These are phyloP conservation scores for Cosmopolites sordidus DNA, from an alignment of 2,888 invertebrate genomes.

Conservation along the genomic window DNA sequence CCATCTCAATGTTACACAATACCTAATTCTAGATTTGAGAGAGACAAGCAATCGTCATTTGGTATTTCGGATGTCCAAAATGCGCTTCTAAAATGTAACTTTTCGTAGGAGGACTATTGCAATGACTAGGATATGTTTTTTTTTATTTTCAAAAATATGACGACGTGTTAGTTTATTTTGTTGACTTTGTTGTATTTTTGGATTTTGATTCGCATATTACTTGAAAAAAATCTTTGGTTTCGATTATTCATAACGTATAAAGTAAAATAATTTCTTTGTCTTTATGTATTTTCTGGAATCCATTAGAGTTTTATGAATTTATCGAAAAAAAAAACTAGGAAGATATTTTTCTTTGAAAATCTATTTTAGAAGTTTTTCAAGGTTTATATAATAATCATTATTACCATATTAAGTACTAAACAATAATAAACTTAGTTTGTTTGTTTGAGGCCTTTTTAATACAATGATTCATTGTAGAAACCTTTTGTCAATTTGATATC, in stretches of 20 bases:
- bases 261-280: no score
- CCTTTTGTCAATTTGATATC: not conserved
- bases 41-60: constrained; percentile 29
- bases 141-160: constrained; percentile 5
- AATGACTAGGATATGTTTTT: constrained; percentile 4
- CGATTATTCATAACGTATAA: not conserved
- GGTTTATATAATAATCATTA: no score
- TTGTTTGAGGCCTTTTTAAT: not conserved
- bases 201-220: not conserved
- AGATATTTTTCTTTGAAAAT: no score
- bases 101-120: constrained; percentile 10
- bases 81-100: constrained; percentile 10
- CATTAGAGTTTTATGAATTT: not conserved
- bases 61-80: constrained; percentile 15
- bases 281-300: not conserved
- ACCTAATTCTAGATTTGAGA: constrained; percentile 40
- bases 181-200: not conserved
- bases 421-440: no score
- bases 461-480: not conserved
- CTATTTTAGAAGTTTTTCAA: no score
- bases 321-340: no score
- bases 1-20: constrained; percentile 43
- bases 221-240: not conserved
- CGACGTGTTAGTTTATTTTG: constrained; percentile 1
- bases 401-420: no score